Evolutionary conservation across 53 echinoderm and acorn worm genomes (phyloP).

Genomic region (Echinarachnius parma): DNA sequence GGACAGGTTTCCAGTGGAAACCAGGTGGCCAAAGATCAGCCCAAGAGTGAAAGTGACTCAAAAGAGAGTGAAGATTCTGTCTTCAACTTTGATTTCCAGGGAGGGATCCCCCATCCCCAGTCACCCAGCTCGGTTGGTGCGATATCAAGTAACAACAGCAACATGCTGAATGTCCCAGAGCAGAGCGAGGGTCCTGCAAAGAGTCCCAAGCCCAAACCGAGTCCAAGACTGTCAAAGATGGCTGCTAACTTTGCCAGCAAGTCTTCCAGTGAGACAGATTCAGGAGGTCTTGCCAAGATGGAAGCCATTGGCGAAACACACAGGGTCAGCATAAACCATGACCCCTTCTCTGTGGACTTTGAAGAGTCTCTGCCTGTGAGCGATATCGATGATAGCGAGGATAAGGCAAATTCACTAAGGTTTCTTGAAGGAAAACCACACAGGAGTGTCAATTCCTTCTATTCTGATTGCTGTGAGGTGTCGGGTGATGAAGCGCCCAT

Average conservation of each 20-base stretch:
- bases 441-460: background rate
- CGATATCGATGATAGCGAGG: conserved; percentile 32
- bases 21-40: background rate
- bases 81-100: conserved; percentile 39
- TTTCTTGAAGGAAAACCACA: background rate
- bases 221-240: conserved; percentile 25
- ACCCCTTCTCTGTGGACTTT: conserved; percentile 40
- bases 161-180: conserved; percentile 4
- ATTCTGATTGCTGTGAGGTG: conserved; percentile 1
- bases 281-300: background rate
- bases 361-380: conserved; percentile 36
- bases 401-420: background rate
- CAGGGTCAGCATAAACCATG: conserved; percentile 21
- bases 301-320: background rate
- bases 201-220: conserved; percentile 43
- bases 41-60: background rate
- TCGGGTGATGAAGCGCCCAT: conserved; percentile 8
- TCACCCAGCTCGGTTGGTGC: conserved; percentile 5
- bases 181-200: conserved; percentile 6
- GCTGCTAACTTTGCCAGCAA: conserved; percentile 23
- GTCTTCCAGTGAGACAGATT: conserved; percentile 2
- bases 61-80: conserved; percentile 15
- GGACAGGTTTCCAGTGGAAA: background rate
- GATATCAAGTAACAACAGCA: background rate
- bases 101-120: conserved; percentile 9